Percentiles rank a stretch among this genome's conserved stretches.
Evolutionary conservation across 2,888 invertebrate genomes (phyloP).

Genomic region (Loripinus fragilis): DNA sequence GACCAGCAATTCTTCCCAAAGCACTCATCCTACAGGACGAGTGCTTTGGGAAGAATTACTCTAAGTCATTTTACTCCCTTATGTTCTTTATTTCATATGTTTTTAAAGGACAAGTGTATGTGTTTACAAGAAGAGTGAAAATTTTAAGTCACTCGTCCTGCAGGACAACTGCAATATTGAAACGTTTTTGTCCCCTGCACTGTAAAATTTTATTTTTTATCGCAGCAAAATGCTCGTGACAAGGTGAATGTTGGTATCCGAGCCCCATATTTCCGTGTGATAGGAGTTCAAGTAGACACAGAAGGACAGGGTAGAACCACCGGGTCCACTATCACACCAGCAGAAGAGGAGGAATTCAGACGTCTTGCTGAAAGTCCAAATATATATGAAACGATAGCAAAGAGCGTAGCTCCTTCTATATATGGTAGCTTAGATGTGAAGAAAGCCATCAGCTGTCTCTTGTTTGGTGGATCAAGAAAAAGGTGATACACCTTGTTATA

Average conservation of each 20-base stretch:
- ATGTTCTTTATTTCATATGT: too few species aligned
- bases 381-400: slow-evolving; percentile 94
- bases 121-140: too few species aligned
- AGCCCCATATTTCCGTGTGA: slow-evolving; percentile 96
- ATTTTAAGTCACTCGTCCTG: too few species aligned
- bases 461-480: slow-evolving; percentile 93
- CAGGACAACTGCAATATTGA: too few species aligned
- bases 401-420: slow-evolving; percentile 98
- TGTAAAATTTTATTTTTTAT: slow-evolving; percentile 41
- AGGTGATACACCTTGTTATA: slow-evolving; percentile 82
- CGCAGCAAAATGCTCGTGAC: slow-evolving; percentile 87
- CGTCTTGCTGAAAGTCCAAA: slow-evolving; percentile 93
- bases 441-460: slow-evolving; percentile 96
- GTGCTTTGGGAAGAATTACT: too few species aligned
- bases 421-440: slow-evolving; percentile 97
- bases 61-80: too few species aligned
- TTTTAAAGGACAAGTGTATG: too few species aligned
- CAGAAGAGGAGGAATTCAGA: slow-evolving; percentile 91
- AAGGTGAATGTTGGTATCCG: slow-evolving; percentile 92
- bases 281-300: slow-evolving; percentile 94
- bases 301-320: slow-evolving; percentile 81
- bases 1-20: too few species aligned
- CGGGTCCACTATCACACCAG: slow-evolving; percentile 77
- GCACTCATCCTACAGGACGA: too few species aligned
- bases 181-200: too few species aligned